Base-by-base conservation (phyloP, 2,888 invertebrate species). In the Heteropelma amictum region DNA sequence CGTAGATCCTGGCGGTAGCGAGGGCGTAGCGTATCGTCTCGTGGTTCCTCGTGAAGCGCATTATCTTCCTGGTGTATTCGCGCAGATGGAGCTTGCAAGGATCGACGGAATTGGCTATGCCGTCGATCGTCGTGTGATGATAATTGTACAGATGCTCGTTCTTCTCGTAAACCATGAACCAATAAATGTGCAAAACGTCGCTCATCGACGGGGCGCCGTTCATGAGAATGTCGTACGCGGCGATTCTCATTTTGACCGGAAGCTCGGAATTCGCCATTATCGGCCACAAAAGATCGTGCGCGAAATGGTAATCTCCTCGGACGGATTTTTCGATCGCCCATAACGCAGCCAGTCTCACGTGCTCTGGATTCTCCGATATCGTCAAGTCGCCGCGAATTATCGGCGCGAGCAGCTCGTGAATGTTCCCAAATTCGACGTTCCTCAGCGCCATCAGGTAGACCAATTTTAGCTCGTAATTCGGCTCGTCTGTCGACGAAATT, bases 111-210 rank as follows among this genome's bases (percentile, higher is more conserved):
- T 88, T 81, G 0, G 89, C 86, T 26, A 91, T 79, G 8, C 89
- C 86, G 45, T 88, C 84, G 21, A 91, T 77, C 0, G 89, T 90
- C 0, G 90, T 90, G 76, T 91, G 88, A 80, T 90, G 90, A 78
- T 89, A 91, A 75, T 90, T 89, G 78, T 91, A 90, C 3, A 91
- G 80, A 77, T 91, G 89, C 30, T 88, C 83, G 76, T 90, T 86
- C 1, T 81, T 83, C 77, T 91, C 90, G n/a, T 85, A 76, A 38
- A 86, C 79, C 90, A 92, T 90, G 58, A 88, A 82, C 89, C 89
- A 90, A 75, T 89, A 88, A 2, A 91, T 79, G 26, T 89, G 90
- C 78, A 89, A 85, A 21, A 91, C 80, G 7, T 86, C 83, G 1
- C 86, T 82, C 65, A 88, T 80, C 1, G 88, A 85, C 38, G 88